Evolutionary conservation across 2,888 invertebrate species (phyloP).

Genomic region (Drosophila leonis): DNA sequence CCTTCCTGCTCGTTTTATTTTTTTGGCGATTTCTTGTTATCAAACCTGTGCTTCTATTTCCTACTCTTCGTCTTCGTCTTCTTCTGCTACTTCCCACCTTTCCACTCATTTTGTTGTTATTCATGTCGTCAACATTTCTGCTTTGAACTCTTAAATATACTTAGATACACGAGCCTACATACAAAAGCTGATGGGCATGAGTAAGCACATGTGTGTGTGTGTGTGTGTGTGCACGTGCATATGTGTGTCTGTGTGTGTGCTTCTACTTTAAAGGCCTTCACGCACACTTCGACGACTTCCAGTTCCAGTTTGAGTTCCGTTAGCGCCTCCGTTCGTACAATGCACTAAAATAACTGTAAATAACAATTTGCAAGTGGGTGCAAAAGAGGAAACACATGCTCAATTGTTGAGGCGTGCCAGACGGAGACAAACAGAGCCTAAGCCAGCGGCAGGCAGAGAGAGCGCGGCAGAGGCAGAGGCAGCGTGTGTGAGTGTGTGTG

Average conservation of each 20-base stretch:
- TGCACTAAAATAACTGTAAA: conserved; percentile 81
- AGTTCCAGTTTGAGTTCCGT: conserved; percentile 55
- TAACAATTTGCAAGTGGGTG: conserved; percentile 80
- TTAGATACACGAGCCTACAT: conserved; percentile 32
- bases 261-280: conserved; percentile 45
- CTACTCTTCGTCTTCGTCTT: background rate
- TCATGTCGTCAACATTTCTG: conserved; percentile 51
- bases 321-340: conserved; percentile 55
- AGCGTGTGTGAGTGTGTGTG: background rate
- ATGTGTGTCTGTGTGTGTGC: conserved; percentile 3
- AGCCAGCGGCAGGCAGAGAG: conserved; percentile 1
- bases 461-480: background rate
- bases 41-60: conserved; percentile 23
- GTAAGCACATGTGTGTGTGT: conserved; percentile 12
- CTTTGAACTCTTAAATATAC: conserved; percentile 61
- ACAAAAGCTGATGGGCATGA: conserved; percentile 21
- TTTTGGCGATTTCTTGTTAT: conserved; percentile 50
- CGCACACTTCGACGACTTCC: conserved; percentile 33
- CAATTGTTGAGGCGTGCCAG: conserved; percentile 63
- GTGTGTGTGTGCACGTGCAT: background rate
- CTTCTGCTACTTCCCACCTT: background rate
- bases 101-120: conserved; percentile 23
- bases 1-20: conserved; percentile 10
- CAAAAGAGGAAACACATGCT: conserved; percentile 56
- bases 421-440: conserved; percentile 23